Percentiles rank a stretch among this genome's conserved stretches.
These are phyloP conservation scores for Strix aluco DNA, from an alignment of 2,113 vertebrate genomes.

Conservation along the genomic window DNA sequence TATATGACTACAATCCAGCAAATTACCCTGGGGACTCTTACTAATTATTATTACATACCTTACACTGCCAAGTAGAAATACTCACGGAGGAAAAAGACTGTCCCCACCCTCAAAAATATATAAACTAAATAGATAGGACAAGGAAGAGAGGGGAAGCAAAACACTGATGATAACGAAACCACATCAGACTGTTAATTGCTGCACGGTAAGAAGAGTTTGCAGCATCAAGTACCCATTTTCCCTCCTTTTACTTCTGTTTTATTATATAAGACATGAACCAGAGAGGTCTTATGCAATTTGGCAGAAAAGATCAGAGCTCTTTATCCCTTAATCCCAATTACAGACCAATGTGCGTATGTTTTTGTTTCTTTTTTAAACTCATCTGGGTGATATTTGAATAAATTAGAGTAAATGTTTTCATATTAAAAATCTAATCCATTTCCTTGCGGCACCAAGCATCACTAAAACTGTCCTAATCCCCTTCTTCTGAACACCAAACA, in stretches of 20 bases:
- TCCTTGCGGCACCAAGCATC: background rate
- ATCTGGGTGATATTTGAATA: background rate
- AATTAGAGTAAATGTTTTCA: background rate
- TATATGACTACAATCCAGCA: background rate
- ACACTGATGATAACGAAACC: accelerated
- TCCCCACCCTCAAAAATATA: background rate
- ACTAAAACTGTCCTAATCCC: background rate
- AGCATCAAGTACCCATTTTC: background rate
- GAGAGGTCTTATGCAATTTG: background rate
- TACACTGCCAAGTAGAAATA: background rate
- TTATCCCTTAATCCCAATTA: background rate
- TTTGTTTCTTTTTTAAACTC: background rate
- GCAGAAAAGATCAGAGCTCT: background rate
- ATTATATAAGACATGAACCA: background rate
- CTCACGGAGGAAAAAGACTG: background rate
- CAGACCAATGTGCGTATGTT: accelerated
- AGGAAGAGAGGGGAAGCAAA: background rate
- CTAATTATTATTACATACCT: background rate
- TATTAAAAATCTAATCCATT: background rate
- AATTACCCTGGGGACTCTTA: background rate
- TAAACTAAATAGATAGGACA: background rate
- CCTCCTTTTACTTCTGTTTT: background rate
- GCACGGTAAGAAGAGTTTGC: background rate
- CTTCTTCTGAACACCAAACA: background rate
- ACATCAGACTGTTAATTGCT: accelerated